Base-by-base conservation (phyloP, 2,888 invertebrate genomes). In the Agriopis leucophaearia region DNA sequence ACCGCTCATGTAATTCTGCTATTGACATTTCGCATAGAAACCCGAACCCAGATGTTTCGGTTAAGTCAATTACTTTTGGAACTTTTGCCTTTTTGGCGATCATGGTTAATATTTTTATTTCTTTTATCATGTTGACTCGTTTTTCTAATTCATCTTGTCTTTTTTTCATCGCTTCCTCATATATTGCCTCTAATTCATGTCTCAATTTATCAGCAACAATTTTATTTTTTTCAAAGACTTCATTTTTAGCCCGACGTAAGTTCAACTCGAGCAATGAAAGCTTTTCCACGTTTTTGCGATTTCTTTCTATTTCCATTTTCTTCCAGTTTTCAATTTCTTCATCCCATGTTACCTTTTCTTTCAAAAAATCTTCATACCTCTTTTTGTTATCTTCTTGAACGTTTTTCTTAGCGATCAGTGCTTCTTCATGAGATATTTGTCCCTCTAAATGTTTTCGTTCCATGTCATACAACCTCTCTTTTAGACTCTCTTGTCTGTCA, bases 21-120 rank as follows among this genome's bases (percentile, higher is more conserved):
- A 95, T 90, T 0, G 96, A 95, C 95, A 96, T 96, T 88, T 96
- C 95, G 81, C 95, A 95, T 36, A 96, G 77, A 12, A 95, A 86
- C 0, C 96, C 95, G 15, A 95, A 76, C 48, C 95, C 95, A 38
- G 94, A 89, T 15, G 94, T 89, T 84, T 95, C 95, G 0, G 95
- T 95, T 0, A 95, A 90, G 81, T 96, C 95, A 72, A 95, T 92
- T 57, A 95, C 92, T 85, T 92, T 94, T 5, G 90, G 92, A 18
- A 89, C 78, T 78, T 83, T 94, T 0, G 94, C 88, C 83, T 95
- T 94, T 70, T 90, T 93, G 1, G 95, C 94, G 51, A 95, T 88
- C 44, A 91, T 74, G 48, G 90, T 82, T 63, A 94, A 83, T 71
- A 92, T 87, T 80, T 94, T 94, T 61, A 94, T 94, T 80, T 95